Percentiles rank a stretch among this genome's conserved stretches.
Evolutionary conservation across 2,797 vertebrate genomes (phyloP).

Genomic region (Gouania willdenowi): DNA sequence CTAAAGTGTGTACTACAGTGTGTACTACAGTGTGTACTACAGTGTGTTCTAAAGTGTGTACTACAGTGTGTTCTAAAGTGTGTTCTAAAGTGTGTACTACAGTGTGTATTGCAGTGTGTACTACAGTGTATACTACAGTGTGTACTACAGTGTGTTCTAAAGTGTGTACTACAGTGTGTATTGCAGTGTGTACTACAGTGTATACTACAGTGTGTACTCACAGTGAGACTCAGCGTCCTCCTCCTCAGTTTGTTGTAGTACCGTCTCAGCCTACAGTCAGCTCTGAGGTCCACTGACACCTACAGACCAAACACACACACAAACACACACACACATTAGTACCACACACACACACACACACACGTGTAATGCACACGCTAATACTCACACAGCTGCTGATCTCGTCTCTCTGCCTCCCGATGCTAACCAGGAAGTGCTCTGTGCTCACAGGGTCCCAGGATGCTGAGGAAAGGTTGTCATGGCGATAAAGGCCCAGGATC

Average conservation of each 20-base stretch:
- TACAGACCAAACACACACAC: not conserved
- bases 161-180: too few relatives aligned
- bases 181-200: too few relatives aligned
- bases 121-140: too few relatives aligned
- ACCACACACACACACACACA: too few relatives aligned
- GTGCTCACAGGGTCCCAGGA: slow-evolving; percentile 9
- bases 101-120: too few relatives aligned
- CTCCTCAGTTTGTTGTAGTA: slow-evolving; percentile 24
- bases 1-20: too few relatives aligned
- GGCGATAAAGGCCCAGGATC: slow-evolving; percentile 10
- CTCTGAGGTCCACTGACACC: not conserved
- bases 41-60: too few relatives aligned
- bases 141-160: too few relatives aligned
- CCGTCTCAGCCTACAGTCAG: not conserved
- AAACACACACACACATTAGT: slow-evolving; percentile 38
- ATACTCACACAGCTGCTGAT: slow-evolving; percentile 25
- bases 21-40: too few relatives aligned
- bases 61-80: too few relatives aligned
- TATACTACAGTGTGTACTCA: not conserved
- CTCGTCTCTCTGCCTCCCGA: not conserved
- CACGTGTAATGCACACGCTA: not conserved
- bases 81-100: too few relatives aligned
- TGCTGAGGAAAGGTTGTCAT: slow-evolving; percentile 1
- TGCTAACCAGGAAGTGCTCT: not conserved
- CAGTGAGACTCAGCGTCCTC: not conserved